A percentile compares a stretch with the other conserved stretches of the same genome.
Evolutionary conservation across 37 sponge, comb jelly and placozoan genomes (phyloP).

Genomic region (Chondrosia reniformis): DNA sequence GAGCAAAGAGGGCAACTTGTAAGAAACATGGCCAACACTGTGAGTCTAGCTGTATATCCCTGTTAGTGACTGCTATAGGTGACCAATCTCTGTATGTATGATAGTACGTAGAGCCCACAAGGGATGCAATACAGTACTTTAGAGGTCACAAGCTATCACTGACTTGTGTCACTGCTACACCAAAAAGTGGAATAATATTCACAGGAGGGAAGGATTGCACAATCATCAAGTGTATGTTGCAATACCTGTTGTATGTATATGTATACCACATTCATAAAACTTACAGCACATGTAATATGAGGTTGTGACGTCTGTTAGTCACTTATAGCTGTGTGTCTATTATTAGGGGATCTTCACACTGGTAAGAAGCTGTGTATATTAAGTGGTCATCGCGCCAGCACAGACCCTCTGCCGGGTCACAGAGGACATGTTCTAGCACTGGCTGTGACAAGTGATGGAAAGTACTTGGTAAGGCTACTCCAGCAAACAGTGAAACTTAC

Average conservation of each 20-base stretch:
- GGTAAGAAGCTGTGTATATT: constrained; percentile 56
- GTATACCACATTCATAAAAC: too few relatives aligned
- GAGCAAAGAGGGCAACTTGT: too few relatives aligned
- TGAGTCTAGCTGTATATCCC: too few relatives aligned
- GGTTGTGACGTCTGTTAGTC: too few relatives aligned
- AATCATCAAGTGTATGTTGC: constrained; percentile 81
- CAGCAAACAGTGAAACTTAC: neutral
- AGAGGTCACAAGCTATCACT: constrained; percentile 79
- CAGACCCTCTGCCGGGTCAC: constrained; percentile 56
- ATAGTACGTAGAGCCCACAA: constrained; percentile 58
- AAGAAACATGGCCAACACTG: too few relatives aligned
- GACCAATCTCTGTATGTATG: neutral
- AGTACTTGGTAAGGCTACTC: constrained; percentile 53
- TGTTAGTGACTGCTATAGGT: too few relatives aligned
- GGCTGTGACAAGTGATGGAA: constrained; percentile 83
- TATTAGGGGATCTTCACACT: constrained; percentile 58
- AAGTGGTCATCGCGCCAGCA: constrained; percentile 34
- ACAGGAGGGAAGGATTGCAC: constrained; percentile 84
- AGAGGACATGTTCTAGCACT: constrained; percentile 74
- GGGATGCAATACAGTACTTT: constrained; percentile 28
- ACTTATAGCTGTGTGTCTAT: neutral
- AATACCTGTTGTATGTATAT: neutral
- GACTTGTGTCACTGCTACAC: constrained; percentile 74
- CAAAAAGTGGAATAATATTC: constrained; percentile 62
- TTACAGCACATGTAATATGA: too few relatives aligned